Evolutionary conservation across 2,797 vertebrate species (phyloP).

Genomic region (Gambusia yucatana): DNA sequence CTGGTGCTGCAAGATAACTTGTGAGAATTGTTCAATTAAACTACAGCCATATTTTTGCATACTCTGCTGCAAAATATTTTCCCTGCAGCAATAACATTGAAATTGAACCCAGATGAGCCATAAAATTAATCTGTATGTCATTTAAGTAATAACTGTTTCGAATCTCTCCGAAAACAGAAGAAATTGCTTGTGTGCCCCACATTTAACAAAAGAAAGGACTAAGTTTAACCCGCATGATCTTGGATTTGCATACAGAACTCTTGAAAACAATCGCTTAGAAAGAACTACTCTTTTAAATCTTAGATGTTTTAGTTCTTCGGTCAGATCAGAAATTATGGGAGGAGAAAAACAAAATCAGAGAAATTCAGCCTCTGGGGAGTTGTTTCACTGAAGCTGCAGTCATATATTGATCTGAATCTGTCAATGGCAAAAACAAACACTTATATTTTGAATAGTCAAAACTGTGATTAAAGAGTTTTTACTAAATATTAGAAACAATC

Average conservation of each 20-base stretch:
- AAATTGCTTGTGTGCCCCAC: not conserved
- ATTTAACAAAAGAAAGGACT: not conserved
- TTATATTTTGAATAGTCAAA: not conserved
- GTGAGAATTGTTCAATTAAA: not conserved
- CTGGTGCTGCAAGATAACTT: not conserved
- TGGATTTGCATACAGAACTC: not conserved
- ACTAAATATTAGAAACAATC: not conserved
- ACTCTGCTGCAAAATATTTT: not conserved
- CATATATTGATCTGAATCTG: not conserved
- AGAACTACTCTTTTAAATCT: not conserved
- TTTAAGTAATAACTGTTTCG: constrained; percentile 12
- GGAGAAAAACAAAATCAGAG: constrained; percentile 13
- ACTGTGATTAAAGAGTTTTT: not conserved
- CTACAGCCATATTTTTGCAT: not conserved
- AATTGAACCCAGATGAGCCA: not conserved
- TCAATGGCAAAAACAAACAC: not conserved
- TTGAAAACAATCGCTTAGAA: not conserved
- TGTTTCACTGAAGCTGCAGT: not conserved
- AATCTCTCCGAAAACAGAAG: not conserved
- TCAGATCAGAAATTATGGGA: not conserved
- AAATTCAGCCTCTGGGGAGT: not conserved
- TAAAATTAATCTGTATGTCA: constrained; percentile 6
- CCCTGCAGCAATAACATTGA: not conserved
- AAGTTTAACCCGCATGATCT: not conserved
- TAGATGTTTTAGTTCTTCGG: not conserved